These are phyloP conservation scores for Cranoglanis bouderius DNA, from an alignment of 2,113 vertebrate genomes.

Conservation along the genomic window DNA sequence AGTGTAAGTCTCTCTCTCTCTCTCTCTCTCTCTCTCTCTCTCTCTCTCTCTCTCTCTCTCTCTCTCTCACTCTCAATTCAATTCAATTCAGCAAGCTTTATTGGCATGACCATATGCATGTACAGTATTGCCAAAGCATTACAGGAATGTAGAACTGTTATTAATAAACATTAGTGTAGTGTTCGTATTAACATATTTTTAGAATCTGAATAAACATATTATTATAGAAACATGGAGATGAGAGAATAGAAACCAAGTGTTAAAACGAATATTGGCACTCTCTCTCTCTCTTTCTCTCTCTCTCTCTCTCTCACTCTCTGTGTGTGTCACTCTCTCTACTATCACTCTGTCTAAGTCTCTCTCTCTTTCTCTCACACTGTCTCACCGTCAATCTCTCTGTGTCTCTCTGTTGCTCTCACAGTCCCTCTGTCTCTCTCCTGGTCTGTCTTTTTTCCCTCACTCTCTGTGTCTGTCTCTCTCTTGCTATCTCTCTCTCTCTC, in stretches of 20 bases:
- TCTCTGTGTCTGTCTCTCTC: not conserved
- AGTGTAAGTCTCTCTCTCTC: slow-evolving; percentile 73
- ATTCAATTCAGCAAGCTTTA: too few relatives aligned
- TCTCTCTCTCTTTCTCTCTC: not conserved
- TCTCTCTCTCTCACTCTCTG: not conserved
- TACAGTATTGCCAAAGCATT: too few relatives aligned
- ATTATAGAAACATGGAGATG: too few relatives aligned
- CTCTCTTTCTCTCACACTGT: not conserved
- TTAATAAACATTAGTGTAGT: too few relatives aligned
- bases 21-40: slow-evolving; percentile 6
- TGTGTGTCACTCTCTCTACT: not conserved
- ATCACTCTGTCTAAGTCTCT: not conserved
- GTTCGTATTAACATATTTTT: too few relatives aligned
- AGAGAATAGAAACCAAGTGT: too few relatives aligned
- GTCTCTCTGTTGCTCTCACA: not conserved
- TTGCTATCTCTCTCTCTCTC: not conserved
- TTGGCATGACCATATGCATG: too few relatives aligned
- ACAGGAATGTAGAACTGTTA: too few relatives aligned
- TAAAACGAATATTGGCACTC: too few relatives aligned
- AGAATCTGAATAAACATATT: too few relatives aligned
- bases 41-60: not conserved
- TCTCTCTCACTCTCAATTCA: too few relatives aligned
- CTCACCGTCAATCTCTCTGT: not conserved
- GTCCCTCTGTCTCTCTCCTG: not conserved
- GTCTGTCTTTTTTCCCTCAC: not conserved